Evolutionary conservation across 2,797 vertebrate genomes (phyloP).

Genomic region (Darevskia mixta): DNA sequence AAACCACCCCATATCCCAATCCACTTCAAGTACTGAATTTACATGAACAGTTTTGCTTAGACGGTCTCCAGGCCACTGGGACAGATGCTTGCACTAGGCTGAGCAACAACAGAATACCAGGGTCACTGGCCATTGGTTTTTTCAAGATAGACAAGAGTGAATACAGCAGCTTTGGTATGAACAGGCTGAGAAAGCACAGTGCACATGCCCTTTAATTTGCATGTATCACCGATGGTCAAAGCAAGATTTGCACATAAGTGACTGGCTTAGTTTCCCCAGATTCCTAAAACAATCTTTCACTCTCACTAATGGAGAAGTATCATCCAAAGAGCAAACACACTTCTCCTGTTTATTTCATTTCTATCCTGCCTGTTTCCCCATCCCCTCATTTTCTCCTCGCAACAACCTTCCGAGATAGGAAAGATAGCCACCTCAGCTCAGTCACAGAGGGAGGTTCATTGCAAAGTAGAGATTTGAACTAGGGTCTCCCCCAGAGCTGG

Average conservation of each 20-base stretch:
- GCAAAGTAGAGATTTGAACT: not conserved
- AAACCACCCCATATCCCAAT: not conserved
- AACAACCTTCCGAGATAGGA: not conserved
- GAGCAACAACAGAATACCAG: not conserved
- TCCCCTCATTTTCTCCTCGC: not conserved
- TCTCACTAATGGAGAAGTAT: not conserved
- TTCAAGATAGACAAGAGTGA: not conserved
- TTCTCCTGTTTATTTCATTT: not conserved
- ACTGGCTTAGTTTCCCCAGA: not conserved
- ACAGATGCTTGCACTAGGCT: not conserved
- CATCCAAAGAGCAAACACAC: not conserved
- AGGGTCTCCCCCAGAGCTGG: too few relatives aligned
- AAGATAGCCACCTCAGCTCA: not conserved
- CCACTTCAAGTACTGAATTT: not conserved
- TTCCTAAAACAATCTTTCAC: not conserved
- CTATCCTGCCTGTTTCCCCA: not conserved
- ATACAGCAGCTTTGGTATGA: not conserved
- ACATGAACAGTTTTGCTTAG: not conserved
- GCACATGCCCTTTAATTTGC: not conserved
- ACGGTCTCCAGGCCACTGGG: not conserved
- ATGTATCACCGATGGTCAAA: not conserved
- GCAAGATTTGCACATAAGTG: not conserved
- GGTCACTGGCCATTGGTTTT: not conserved
- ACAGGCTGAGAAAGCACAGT: not conserved
- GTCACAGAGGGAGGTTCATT: not conserved